phyloP scores from a whole-genome alignment of 1,140 invertebrate genomes.

The Triops cancriformis region DNA sequence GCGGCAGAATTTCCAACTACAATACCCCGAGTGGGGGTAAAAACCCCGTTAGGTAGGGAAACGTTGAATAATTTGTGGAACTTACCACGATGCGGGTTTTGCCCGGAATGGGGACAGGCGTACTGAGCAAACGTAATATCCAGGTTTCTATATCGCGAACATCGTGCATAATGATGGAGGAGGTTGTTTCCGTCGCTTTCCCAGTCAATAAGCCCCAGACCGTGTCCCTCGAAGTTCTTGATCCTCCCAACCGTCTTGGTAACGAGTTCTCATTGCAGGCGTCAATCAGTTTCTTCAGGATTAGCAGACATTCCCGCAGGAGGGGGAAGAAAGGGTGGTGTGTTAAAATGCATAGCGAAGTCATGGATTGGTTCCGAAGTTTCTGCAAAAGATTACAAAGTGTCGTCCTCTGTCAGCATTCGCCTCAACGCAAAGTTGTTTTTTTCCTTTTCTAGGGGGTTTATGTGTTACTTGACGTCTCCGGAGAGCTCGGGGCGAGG shows the following conservation, averaged over 20 bases:
- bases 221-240: conserved; percentile 60
- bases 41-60: background rate
- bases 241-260: conserved; percentile 71
- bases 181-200: conserved; percentile 53
- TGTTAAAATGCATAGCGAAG: conserved; percentile 92
- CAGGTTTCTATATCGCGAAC: conserved; percentile 97
- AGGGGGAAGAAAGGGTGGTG: conserved; percentile 98
- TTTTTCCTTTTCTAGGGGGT: conserved; percentile 15
- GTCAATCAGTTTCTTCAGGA: conserved; percentile 90
- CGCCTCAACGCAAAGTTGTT: background rate
- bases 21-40: conserved; percentile 32
- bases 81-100: conserved; percentile 86
- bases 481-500: conserved; percentile 69
- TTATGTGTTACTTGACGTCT: conserved; percentile 55
- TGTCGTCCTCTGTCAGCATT: background rate
- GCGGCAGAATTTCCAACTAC: conserved; percentile 77
- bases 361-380: conserved; percentile 81
- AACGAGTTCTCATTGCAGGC: conserved; percentile 90
- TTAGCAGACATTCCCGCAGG: conserved; percentile 93
- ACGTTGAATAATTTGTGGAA: conserved; percentile 17
- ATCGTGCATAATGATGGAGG: conserved; percentile 85
- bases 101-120: conserved; percentile 92
- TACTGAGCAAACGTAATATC: conserved; percentile 89
- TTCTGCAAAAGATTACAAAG: conserved; percentile 45
- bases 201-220: conserved; percentile 83